Conservation (phyloP, 2,113 vertebrate species). For the Rhagologus leucostigma region DNA sequence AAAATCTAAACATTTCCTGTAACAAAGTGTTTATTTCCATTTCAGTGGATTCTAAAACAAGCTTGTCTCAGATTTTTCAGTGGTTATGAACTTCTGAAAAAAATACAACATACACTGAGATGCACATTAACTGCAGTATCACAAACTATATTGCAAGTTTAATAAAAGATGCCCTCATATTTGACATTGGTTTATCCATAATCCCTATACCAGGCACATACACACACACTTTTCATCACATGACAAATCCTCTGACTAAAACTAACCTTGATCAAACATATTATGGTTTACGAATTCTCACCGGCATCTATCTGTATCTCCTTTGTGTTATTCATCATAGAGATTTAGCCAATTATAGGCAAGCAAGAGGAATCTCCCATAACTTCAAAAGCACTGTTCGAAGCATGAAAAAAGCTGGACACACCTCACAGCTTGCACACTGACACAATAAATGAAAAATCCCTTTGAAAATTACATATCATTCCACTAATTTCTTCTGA, state of each 20-base stretch:
- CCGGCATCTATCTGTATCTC: background rate
- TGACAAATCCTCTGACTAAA: background rate
- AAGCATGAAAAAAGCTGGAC: background rate
- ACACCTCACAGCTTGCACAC: background rate
- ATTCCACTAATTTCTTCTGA: background rate
- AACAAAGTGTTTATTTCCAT: background rate
- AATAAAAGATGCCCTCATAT: background rate
- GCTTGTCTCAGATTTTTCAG: background rate
- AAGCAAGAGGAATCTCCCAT: background rate
- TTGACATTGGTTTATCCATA: slow-evolving; percentile 17
- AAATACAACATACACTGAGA: background rate
- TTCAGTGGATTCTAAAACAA: background rate
- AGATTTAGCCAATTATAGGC: background rate
- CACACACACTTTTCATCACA: background rate
- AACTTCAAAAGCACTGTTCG: background rate
- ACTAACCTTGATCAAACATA: slow-evolving; percentile 4
- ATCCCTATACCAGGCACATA: background rate
- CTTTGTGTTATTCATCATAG: background rate
- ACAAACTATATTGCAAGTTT: background rate
- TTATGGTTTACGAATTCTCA: background rate
- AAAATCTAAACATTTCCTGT: background rate
- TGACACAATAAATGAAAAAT: background rate
- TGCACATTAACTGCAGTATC: background rate
- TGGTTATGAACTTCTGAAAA: background rate
- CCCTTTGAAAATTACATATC: background rate